Evolutionary conservation across 2,888 invertebrate species (phyloP), one percentile per base, ranked within the genome.

Genomic region (Onchidella celtica): DNA sequence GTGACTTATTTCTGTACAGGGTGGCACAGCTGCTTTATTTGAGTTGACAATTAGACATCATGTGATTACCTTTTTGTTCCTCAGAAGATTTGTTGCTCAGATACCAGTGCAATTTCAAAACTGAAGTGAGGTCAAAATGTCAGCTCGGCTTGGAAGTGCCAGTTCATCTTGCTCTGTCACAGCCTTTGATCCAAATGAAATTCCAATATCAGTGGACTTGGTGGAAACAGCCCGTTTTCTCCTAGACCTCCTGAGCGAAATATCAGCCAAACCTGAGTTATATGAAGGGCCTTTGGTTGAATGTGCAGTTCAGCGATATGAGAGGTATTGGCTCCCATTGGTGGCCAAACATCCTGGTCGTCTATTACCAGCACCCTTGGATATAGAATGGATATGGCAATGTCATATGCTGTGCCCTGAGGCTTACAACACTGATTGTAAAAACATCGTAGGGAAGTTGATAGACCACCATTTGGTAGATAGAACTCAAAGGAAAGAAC

Each of bases 351-450:
- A 89, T 47, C 87, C 86, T 6, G 88, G 88, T 21, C 85, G 89
- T 32, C 89, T 90, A 32, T 85, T 93, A 57, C 92, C 93, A n/a
- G 94, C 94, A 1, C 94, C 94, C 17, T 82, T 94, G 40, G 94
- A 94, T 85, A 93, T 94, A 21, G 93, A 94, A 82, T 94, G 94
- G 94, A 90, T 94, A 6, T 94, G 94, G 94, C 94, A 94, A 85
- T 92, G 92, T 61, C 93, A 93, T 83, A 88, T 93, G 89, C 85
- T 93, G 78, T 89, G 92, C 0, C 93, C 93, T 1, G 83, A 86
- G 21, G 83, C 85, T 27, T 93, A 93, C 85, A 88, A 86, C 75
- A 85, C 88, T 59, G 93, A 92, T 83, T 90, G 92, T 82, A 86
- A 86, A 68, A 82, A 84, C 4, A 61, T 91, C 21, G 89, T 90